Evolutionary conservation across 2,797 vertebrate genomes (phyloP).

Genomic region (Gadopsis marmoratus): DNA sequence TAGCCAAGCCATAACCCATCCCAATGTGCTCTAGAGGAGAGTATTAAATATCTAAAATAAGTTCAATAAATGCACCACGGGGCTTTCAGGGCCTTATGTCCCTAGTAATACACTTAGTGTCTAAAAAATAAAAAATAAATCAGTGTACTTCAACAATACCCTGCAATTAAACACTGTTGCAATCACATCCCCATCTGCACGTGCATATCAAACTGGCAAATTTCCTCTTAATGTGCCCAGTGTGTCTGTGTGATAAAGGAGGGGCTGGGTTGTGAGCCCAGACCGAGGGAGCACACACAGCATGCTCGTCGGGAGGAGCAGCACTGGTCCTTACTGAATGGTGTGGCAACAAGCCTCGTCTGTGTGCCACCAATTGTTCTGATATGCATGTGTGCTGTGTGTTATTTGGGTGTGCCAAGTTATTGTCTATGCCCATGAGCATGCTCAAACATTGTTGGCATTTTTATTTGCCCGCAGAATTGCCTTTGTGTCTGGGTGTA

Average conservation of each 20-base stretch:
- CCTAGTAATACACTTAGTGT: not conserved
- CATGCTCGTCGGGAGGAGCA: conserved; percentile 29
- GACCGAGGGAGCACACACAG: conserved; percentile 25
- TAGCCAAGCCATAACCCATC: not conserved
- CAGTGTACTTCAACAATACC: conserved; percentile 11
- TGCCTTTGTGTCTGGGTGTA: conserved; percentile 69
- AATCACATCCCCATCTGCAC: not conserved
- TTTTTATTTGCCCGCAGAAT: conserved; percentile 65
- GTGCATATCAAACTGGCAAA: conserved; percentile 36
- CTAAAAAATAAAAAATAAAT: conserved; percentile 4
- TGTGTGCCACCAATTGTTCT: conserved; percentile 58
- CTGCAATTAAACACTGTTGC: conserved; percentile 13
- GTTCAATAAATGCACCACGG: not conserved
- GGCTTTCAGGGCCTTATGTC: not conserved
- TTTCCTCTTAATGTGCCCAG: conserved; percentile 28
- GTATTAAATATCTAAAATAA: not conserved
- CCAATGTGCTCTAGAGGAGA: not conserved
- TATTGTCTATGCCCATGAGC: conserved; percentile 42
- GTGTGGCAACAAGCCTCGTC: conserved; percentile 52
- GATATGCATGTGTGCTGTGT: conserved; percentile 5
- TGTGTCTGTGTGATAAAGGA: conserved; percentile 53
- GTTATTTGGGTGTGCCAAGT: conserved; percentile 2
- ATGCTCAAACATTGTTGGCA: conserved; percentile 58
- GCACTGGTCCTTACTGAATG: conserved; percentile 31
- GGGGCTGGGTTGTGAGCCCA: conserved; percentile 21